Evolutionary conservation across 2,888 invertebrate genomes (phyloP), one percentile per base, ranked within the genome.

Genomic region (Pseudococcus longispinus): DNA sequence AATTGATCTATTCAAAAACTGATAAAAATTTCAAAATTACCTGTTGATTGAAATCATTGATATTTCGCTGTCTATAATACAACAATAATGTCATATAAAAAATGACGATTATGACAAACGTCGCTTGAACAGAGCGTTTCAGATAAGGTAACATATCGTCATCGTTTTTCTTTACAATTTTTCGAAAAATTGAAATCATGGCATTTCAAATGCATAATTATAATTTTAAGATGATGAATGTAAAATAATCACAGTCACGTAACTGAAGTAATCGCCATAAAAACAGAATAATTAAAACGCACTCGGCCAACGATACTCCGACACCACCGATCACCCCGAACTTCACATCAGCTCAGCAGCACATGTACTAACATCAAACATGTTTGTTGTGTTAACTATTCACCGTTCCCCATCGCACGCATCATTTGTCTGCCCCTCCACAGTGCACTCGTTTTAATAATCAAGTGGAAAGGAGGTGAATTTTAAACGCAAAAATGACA

Each of bases 71-170:
- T 18, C 86, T 42, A 8, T 80, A 77, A 51, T 80, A 77, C 37
- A 86, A n/a, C 80, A 86, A 51, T 29, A 86, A 51, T 8, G 86
- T 86, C 86, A 51, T 77, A 80, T 86, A 86, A 80, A 86, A 86
- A 46, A 86, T 86, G 15, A 86, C 86, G 26, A 86, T 74, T 13
- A 86, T 77, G 51, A 80, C 55, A 37, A 80, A 86, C 15, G 80
- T 86, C 29, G 80, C 80, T 86, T 86, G 86, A 86, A 86, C 55
- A n/a, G 86, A 77, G 51, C 86, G 86, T 80, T 86, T 86, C n/a
- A 86, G 55, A 37, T 80, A 86, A 15, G 86, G 77, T 74, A 80
- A 26, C 86, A 86, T 86, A 29, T 86, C 86, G 86, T 86, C 86
- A 86, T 86, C 86, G 37, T 32, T 46, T 51, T 44, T 86, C 51